Evolutionary conservation across 2,113 vertebrate species (phyloP), one percentile per base, ranked within the genome.

Genomic region (Platysternon megacephalum): DNA sequence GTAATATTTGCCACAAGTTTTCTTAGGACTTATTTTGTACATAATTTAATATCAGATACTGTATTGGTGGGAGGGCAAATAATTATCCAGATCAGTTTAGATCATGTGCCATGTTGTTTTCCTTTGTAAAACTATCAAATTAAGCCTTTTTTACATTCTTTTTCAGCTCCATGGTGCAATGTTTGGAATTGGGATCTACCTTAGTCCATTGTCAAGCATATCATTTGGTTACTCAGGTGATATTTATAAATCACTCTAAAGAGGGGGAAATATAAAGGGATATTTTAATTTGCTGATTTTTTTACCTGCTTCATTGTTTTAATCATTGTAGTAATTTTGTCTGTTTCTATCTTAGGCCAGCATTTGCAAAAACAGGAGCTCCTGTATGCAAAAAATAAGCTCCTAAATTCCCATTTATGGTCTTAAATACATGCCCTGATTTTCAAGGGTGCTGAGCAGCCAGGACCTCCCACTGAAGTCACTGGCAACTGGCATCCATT

Each of bases 211-310:
- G 98, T 99, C 99, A 96, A 99, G 99, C 98, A 99, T 99, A 98
- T 99, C 99, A 96, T 99, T 99, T 98, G 99, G 99, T 97, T 99
- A 99, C 99, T 99, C 99, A 99, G 99, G 99, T 99, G 97, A 98
- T 93, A 92, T 89, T 81, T 95, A 61, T 94, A 76, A 93, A 94
- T 97, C 86, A 91, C 51, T 95, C 86, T 95, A 86, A 32, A 94
- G 9, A 4, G 94, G 79, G 49, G 89, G n/a, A 83, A 55, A 79
- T 93, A 35, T 5, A 48, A 14, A 6, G 42, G 58, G 51, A 19
- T 91, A 11, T 86, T 65, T 97, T 84, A 85, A 6, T 68, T 13
- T 87, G 11, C 53, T 79, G 39, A 2, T 91, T 83, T 81, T 5
- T 65, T 83, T 28, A 74, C 12, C 4, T 52, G 2, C 72, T 68